Conservation (phyloP, 2,888 invertebrate species). For the Glyphotaelius pellucidus region DNA sequence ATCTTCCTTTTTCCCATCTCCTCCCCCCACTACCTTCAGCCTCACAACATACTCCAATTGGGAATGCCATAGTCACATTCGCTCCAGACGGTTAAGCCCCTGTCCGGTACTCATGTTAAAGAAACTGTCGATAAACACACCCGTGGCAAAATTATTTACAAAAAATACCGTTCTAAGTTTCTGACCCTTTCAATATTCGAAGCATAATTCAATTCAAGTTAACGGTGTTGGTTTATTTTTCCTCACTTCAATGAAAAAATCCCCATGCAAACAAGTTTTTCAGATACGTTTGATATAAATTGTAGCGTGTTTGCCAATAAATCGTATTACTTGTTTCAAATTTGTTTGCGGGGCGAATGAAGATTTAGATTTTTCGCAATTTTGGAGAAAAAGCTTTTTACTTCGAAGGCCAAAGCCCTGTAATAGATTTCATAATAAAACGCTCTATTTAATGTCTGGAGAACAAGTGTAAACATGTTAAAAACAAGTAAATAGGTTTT, state of each 20-base stretch:
- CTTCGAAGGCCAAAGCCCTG: background rate
- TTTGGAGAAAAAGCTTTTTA: background rate
- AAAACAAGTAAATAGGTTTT: background rate
- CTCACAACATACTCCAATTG: background rate
- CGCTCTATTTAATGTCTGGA: background rate
- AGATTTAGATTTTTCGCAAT: background rate
- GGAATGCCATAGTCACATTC: background rate
- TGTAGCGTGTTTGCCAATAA: background rate
- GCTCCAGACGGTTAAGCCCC: no score
- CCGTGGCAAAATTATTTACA: background rate
- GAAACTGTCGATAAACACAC: no score
- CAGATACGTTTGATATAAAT: background rate
- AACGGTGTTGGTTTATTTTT: background rate
- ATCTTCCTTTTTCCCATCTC: no score
- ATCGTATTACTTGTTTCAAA: background rate
- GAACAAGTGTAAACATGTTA: background rate
- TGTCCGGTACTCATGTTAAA: no score
- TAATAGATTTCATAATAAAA: background rate
- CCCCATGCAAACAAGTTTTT: background rate
- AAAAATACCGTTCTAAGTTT: background rate
- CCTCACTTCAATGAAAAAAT: background rate
- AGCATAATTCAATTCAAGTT: background rate
- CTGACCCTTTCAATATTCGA: background rate
- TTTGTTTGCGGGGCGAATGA: constrained; percentile 2
- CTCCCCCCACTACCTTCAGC: no score